Base-by-base conservation (phyloP, 2,113 vertebrate species). In the Enhydra lutris region DNA sequence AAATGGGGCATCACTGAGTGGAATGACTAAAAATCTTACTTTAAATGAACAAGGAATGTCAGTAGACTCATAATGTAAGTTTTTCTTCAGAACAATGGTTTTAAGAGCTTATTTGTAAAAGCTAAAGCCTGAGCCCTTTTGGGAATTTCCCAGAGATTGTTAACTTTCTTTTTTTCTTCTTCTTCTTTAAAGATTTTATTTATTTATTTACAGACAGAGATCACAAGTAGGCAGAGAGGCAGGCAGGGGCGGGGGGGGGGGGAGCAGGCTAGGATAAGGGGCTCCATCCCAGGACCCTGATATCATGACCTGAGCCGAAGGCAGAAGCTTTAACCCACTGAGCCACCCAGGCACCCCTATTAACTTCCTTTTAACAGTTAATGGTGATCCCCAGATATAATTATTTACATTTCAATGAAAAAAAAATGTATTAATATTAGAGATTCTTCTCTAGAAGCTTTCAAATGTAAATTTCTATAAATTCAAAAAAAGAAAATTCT, bases 71-170 rank as follows among this genome's bases (percentile, higher is more conserved):
- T 15, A 39, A 52, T n/a, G 0, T 34, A 76, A 59, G 2, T 29
- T 84, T 84, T 87, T 94, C 59, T 91, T 65, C 31, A 59, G 7
- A 95, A 71, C 7, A 50, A 26, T 52, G 10, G 8, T 45, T 26
- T 73, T 86, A 71, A 78, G 12, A 73, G 9, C 45, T 95, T 76
- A 34, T 84, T 95, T 81, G n/a, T 76, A 76, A 87, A 96, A 85
- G 10, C 65, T 82, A 78, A 2, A 79, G 9, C 24, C 42, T 79
- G 29, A 94, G 36, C 55, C 26, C 55, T 91, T 20, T 65, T 34
- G 71, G 42, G 29, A 89, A 55, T 91, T 92, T 96, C 26, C 14
- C 8, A 59, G 18, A 76, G 61, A 94, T 81, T 31, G 61, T 55
- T 65, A 95, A 81, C 34, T 50, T 11, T 85, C 20, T 95, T 76